Percentiles rank a stretch among this genome's conserved stretches.
Evolutionary conservation across 2,797 vertebrate species (phyloP).

Genomic region (Phrynocephalus forsythii): DNA sequence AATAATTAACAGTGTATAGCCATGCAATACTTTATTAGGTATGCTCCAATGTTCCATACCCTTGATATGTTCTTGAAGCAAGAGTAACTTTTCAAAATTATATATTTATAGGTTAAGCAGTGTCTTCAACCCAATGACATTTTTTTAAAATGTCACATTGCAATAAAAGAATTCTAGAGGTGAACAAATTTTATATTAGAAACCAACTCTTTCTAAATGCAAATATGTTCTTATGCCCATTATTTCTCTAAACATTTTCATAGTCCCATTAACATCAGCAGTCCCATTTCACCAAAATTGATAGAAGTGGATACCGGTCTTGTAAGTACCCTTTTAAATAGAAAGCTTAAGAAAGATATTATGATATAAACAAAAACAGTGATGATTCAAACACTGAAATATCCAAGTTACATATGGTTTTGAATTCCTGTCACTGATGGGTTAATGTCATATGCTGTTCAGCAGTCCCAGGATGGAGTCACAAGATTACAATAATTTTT

Average conservation of each 20-base stretch:
- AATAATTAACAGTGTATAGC: neutral
- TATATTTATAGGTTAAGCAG: neutral
- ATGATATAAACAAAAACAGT: neutral
- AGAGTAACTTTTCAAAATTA: conserved; percentile 10
- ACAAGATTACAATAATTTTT: neutral
- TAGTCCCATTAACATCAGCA: neutral
- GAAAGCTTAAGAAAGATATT: neutral
- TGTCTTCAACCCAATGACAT: neutral
- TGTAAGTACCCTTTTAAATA: neutral
- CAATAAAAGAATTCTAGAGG: neutral
- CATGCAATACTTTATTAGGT: neutral
- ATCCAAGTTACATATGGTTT: neutral
- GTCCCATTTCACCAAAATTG: too few relatives aligned
- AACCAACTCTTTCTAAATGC: neutral
- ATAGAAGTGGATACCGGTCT: neutral
- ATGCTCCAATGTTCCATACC: neutral
- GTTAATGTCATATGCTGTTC: too few relatives aligned
- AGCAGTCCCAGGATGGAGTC: neutral
- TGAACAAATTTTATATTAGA: conserved; percentile 19
- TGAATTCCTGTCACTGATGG: neutral
- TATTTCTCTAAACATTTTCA: neutral
- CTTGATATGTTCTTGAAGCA: neutral
- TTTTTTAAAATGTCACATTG: neutral
- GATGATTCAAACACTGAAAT: neutral
- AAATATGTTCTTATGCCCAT: neutral